phyloP scores from a whole-genome alignment of 2,113 vertebrate genomes.

The Pimephales promelas region DNA sequence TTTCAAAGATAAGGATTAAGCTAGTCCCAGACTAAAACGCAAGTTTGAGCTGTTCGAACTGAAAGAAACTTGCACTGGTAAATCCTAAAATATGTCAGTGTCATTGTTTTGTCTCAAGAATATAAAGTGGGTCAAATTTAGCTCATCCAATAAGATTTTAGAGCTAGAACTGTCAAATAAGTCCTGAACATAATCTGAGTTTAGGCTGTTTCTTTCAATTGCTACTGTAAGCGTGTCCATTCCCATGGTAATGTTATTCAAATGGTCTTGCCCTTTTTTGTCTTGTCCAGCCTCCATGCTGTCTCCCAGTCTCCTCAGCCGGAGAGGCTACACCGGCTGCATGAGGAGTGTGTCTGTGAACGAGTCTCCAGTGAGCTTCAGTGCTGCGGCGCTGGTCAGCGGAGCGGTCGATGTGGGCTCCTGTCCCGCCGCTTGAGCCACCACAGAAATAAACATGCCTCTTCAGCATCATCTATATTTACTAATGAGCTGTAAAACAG shows the following conservation, averaged over 20 bases:
- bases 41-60: no score
- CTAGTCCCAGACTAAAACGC: no score
- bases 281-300: conserved; percentile 80
- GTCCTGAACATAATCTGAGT: background rate
- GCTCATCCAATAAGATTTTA: background rate
- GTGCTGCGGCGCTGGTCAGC: conserved; percentile 84
- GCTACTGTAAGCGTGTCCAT: background rate
- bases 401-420: conserved; percentile 87
- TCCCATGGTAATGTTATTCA: background rate
- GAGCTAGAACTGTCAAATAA: background rate
- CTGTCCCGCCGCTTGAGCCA: conserved; percentile 84
- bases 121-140: background rate
- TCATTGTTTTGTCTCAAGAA: no score
- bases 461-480: conserved; percentile 15
- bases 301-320: conserved; percentile 75
- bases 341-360: conserved; percentile 88
- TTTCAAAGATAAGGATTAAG: no score
- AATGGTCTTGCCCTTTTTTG: background rate
- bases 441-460: background rate
- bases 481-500: background rate
- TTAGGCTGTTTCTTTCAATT: background rate
- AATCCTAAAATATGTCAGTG: no score
- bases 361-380: conserved; percentile 83
- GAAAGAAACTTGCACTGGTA: no score
- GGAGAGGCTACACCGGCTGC: conserved; percentile 86